phyloP scores from a whole-genome alignment of 2,888 invertebrate genomes.

The Phragmatobia fuliginosa region DNA sequence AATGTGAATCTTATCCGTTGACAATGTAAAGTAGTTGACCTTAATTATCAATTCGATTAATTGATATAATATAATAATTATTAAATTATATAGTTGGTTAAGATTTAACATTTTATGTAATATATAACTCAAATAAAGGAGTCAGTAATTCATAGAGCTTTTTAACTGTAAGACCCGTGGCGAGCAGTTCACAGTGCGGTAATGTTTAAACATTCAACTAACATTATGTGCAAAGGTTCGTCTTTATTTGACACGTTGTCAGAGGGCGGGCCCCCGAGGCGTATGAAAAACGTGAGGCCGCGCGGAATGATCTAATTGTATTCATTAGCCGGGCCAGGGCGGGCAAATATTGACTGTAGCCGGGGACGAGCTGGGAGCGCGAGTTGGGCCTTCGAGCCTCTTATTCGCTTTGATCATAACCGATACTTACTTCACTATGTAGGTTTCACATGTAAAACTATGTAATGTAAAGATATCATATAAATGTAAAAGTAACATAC shows the following conservation, averaged over 20 bases:
- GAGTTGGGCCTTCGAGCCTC: conserved; percentile 55
- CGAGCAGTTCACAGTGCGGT: conserved; percentile 49
- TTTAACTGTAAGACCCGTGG: conserved; percentile 42
- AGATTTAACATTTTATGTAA: not conserved
- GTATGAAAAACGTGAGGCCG: conserved; percentile 85
- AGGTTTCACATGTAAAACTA: conserved; percentile 8
- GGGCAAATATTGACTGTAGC: conserved; percentile 83
- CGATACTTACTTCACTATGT: conserved; percentile 35
- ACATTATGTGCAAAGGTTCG: conserved; percentile 69
- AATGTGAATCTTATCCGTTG: too few relatives aligned
- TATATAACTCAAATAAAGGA: conserved; percentile 10
- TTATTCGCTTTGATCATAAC: conserved; percentile 51
- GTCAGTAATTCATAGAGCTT: conserved; percentile 39
- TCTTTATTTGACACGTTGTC: conserved; percentile 78
- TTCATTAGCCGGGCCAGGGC: conserved; percentile 84
- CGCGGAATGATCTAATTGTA: conserved; percentile 87
- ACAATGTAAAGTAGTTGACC: not conserved
- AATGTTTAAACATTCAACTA: conserved; percentile 65
- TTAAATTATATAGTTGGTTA: not conserved
- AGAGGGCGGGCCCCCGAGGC: conserved; percentile 72
- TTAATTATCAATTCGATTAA: not conserved
- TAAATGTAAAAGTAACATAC: not conserved
- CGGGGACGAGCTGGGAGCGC: conserved; percentile 58
- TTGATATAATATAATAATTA: not conserved
- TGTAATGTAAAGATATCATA: not conserved